These are phyloP conservation scores for Tribolium madens DNA, from an alignment of 1,140 invertebrate genomes.

Conservation along the genomic window DNA sequence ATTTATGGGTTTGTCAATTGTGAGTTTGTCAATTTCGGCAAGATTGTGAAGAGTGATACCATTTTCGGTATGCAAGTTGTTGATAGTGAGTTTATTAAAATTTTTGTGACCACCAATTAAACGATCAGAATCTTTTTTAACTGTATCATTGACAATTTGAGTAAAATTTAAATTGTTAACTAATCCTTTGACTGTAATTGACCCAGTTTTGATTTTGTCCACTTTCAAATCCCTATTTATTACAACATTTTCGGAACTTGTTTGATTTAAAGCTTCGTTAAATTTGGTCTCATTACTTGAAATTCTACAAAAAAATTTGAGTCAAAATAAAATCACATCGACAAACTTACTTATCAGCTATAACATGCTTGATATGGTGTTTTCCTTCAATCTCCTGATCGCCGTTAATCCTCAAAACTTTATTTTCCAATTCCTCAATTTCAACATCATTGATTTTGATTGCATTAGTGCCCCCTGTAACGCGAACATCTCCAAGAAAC, in stretches of 20 bases:
- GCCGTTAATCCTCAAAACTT: conserved; percentile 61
- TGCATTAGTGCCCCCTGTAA: conserved; percentile 57
- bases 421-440: conserved; percentile 58
- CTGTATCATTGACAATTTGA: conserved; percentile 52
- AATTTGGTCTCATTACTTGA: conserved; percentile 40
- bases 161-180: conserved; percentile 52
- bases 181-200: conserved; percentile 44
- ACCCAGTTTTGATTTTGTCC: conserved; percentile 41
- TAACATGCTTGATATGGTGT: conserved; percentile 45
- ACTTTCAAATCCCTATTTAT: conserved; percentile 32
- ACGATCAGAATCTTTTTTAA: conserved; percentile 38
- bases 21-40: background rate
- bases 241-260: background rate
- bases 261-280: conserved; percentile 23
- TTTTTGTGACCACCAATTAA: conserved; percentile 55
- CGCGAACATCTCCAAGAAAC: conserved; percentile 60
- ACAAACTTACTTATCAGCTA: conserved; percentile 46
- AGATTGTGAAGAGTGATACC: conserved; percentile 47
- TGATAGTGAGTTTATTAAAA: conserved; percentile 56
- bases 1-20: conserved; percentile 11
- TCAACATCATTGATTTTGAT: conserved; percentile 58
- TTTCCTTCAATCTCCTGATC: conserved; percentile 65
- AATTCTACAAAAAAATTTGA: conserved; percentile 41
- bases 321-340: background rate
- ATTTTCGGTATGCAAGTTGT: conserved; percentile 52